phyloP scores from a whole-genome alignment of 92 coral and sea anemone species.

The Epizoanthus stellaris region DNA sequence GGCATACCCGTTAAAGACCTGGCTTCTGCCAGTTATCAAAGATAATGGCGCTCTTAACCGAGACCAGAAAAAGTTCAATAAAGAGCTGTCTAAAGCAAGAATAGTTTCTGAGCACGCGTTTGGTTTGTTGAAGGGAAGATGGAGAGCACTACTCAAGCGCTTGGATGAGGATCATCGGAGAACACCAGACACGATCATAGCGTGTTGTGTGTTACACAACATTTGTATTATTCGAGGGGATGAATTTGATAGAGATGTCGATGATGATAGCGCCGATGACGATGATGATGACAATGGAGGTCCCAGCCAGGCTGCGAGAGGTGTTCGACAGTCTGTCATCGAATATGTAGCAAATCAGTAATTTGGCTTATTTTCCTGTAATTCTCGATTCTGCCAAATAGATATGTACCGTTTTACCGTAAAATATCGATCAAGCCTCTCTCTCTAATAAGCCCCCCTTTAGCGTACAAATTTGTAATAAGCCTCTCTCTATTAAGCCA shows the following conservation, averaged over 20 bases:
- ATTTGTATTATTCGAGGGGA: slow-evolving; percentile 61
- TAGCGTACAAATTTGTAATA: too few relatives aligned
- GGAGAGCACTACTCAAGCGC: slow-evolving; percentile 55
- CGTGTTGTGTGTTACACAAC: slow-evolving; percentile 72
- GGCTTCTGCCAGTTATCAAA: slow-evolving; percentile 58
- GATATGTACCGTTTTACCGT: too few relatives aligned
- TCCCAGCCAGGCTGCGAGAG: slow-evolving; percentile 54
- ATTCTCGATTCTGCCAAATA: background rate
- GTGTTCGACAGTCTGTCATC: slow-evolving; percentile 49
- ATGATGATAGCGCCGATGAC: slow-evolving; percentile 12
- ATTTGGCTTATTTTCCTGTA: slow-evolving; percentile 14
- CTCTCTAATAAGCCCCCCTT: too few relatives aligned
- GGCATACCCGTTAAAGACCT: slow-evolving; percentile 62
- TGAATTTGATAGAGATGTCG: slow-evolving; percentile 45
- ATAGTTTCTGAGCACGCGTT: slow-evolving; percentile 52
- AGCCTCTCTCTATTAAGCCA: too few relatives aligned
- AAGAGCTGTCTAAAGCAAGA: slow-evolving; percentile 59
- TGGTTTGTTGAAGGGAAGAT: slow-evolving; percentile 64
- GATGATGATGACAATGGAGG: slow-evolving; percentile 49
- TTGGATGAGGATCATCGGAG: slow-evolving; percentile 54
- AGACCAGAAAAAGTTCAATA: slow-evolving; percentile 61
- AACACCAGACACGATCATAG: slow-evolving; percentile 67
- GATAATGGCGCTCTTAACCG: slow-evolving; percentile 64
- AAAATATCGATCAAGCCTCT: too few relatives aligned
- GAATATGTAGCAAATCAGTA: slow-evolving; percentile 46